Evolutionary conservation across 92 coral and sea anemone genomes (phyloP), one percentile per base, ranked within the genome.

Genomic region (Zoanthus solanderi): DNA sequence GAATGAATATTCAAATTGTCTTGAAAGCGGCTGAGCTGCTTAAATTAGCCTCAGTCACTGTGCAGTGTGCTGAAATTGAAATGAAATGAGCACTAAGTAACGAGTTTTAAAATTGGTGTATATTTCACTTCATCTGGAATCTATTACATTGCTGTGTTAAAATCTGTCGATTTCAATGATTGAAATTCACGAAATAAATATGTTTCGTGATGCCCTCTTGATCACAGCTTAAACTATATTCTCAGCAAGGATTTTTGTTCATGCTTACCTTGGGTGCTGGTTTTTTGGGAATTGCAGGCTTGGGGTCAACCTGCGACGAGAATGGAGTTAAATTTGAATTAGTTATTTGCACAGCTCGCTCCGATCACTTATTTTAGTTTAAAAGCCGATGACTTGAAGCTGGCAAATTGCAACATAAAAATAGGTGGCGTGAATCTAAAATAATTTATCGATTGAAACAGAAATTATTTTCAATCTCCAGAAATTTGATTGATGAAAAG

Each of bases 251-350:
- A 57, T 61, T 44, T 17, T 54, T 72, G 79, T 77, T 75, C 29
- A 48, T 42, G 65, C 93, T 87, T 94, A 97, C 99, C 99, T 97
- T 97, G 42, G 98, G 98, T 31, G 95, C 98, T 56, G 99, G 98
- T 87, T 96, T 84, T 84, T 94, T 97, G 46, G 99, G 98, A 6
- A 97, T 95, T 52, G 99, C 99, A 58, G 94, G 89, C 88, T 97
- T 97, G 6, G 99, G 99, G 78, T 97, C 99, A 52, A 97, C 94
- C 99, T 97, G 93, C 90, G 89, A 82, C 78, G 63, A 91, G 75
- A 88, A 50, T 83, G 57, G 44, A 90, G 79, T 86, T 86, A 85
- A 84, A 76, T 73, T 45, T 71, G 87, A 86, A 73, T 56, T 71
- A 48, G 87, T 79, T 87, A 79, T 89, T 60, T 85, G 81, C 84